Percentiles rank a stretch among this genome's conserved stretches.
Evolutionary conservation across 2,888 invertebrate species (phyloP).

Genomic region (Ecliptopera silaceata): DNA sequence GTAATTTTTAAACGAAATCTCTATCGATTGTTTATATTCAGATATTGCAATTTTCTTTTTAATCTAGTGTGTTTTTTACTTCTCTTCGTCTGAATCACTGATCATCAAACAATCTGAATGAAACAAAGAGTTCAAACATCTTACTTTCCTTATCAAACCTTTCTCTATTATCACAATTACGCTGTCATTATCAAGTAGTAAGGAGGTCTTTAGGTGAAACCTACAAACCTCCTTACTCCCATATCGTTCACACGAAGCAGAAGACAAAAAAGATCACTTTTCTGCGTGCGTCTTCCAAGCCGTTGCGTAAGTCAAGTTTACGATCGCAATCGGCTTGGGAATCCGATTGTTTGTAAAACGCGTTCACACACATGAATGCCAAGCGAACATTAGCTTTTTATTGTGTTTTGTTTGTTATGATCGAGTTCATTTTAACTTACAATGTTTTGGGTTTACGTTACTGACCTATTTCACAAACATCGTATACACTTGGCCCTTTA

Average conservation of each 20-base stretch:
- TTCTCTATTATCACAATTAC: constrained; percentile 36
- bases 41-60: no score
- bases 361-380: constrained; percentile 76
- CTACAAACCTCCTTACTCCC: constrained; percentile 57
- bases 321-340: constrained; percentile 53
- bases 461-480: constrained; percentile 16
- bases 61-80: no score
- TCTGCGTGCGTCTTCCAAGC: constrained; percentile 43
- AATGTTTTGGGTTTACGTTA: constrained; percentile 34
- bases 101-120: no score
- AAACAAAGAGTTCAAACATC: constrained; percentile 12
- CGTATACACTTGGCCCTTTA: no score
- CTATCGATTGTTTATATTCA: no score
- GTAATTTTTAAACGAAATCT: no score
- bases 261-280: constrained; percentile 68
- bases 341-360: constrained; percentile 40
- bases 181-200: constrained; percentile 37
- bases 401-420: constrained; percentile 50
- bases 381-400: constrained; percentile 51
- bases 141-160: constrained; percentile 29
- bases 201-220: no score
- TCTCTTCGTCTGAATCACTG: no score
- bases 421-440: constrained; percentile 58
- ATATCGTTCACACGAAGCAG: constrained; percentile 68
- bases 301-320: constrained; percentile 75